Evolutionary conservation across 2,113 vertebrate species (phyloP).

Genomic region (Dicaeum eximium): DNA sequence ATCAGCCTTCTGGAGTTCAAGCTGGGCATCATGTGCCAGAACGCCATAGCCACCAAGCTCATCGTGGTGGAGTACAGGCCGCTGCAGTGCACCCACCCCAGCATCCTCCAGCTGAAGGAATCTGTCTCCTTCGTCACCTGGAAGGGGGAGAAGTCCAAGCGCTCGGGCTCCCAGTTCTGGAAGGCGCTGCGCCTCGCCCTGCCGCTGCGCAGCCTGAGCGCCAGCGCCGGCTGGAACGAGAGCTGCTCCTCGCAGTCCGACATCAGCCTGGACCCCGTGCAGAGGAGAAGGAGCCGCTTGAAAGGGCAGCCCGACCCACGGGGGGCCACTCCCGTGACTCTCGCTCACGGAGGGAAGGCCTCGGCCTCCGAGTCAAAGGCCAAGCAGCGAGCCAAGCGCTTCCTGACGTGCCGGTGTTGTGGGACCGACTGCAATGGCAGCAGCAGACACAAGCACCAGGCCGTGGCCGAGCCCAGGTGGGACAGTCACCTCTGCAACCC

Average conservation of each 20-base stretch:
- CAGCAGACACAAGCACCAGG: conserved; percentile 57
- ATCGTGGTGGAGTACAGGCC: conserved; percentile 82
- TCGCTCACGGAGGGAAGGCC: neutral
- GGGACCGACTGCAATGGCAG: conserved; percentile 69
- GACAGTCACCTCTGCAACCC: conserved; percentile 69
- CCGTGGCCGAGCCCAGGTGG: conserved; percentile 65
- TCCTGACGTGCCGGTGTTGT: conserved; percentile 73
- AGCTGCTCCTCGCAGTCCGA: conserved; percentile 92
- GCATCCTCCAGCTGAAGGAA: conserved; percentile 80
- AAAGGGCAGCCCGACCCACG: conserved; percentile 51
- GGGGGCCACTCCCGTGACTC: neutral
- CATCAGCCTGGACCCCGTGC: conserved; percentile 75
- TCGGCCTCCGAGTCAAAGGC: neutral
- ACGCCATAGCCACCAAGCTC: conserved; percentile 74
- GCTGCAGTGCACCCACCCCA: conserved; percentile 71
- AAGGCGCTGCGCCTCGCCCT: conserved; percentile 82
- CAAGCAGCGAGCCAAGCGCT: conserved; percentile 55
- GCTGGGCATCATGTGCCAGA: conserved; percentile 85
- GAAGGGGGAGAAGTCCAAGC: conserved; percentile 81
- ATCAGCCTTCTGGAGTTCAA: conserved; percentile 90
- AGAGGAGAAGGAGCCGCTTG: conserved; percentile 61
- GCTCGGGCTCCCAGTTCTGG: conserved; percentile 83
- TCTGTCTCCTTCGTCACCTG: conserved; percentile 78
- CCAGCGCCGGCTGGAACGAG: conserved; percentile 81
- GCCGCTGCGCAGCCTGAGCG: conserved; percentile 80